A percentile compares a stretch with the other conserved stretches of the same genome.
These are phyloP conservation scores for Corapipo altera DNA, from an alignment of 2,113 vertebrate species.

Conservation along the genomic window DNA sequence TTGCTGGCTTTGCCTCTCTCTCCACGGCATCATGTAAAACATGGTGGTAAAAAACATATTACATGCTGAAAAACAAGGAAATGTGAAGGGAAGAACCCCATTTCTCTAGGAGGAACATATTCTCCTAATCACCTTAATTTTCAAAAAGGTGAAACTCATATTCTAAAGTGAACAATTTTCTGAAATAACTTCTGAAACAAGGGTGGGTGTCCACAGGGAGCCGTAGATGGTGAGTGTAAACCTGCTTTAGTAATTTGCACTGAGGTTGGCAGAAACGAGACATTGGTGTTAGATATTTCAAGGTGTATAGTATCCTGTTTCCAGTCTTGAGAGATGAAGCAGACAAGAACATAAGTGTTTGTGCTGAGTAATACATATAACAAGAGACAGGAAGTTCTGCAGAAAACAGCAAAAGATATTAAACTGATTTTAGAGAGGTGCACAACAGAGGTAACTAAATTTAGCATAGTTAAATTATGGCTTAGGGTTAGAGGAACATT, in stretches of 20 bases:
- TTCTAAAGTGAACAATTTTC: background rate
- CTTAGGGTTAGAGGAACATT: background rate
- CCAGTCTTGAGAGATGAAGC: background rate
- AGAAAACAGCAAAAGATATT: background rate
- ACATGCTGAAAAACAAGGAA: background rate
- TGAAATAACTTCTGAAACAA: background rate
- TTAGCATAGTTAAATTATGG: background rate
- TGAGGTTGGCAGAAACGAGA: background rate
- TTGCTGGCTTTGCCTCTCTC: background rate
- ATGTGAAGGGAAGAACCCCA: background rate
- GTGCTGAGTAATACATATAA: background rate
- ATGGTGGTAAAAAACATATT: background rate
- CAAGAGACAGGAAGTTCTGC: background rate
- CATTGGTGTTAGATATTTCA: background rate
- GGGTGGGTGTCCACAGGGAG: background rate
- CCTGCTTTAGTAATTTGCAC: background rate
- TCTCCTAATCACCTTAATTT: background rate
- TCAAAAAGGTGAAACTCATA: background rate
- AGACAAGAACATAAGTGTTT: background rate
- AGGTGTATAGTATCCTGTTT: background rate
- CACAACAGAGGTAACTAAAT: background rate
- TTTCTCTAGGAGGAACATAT: background rate
- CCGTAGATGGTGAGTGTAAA: background rate
- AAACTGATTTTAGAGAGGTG: background rate
- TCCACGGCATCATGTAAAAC: background rate